Evolutionary conservation across 2,113 vertebrate genomes (phyloP).

Genomic region (Diphyllodes magnificus): DNA sequence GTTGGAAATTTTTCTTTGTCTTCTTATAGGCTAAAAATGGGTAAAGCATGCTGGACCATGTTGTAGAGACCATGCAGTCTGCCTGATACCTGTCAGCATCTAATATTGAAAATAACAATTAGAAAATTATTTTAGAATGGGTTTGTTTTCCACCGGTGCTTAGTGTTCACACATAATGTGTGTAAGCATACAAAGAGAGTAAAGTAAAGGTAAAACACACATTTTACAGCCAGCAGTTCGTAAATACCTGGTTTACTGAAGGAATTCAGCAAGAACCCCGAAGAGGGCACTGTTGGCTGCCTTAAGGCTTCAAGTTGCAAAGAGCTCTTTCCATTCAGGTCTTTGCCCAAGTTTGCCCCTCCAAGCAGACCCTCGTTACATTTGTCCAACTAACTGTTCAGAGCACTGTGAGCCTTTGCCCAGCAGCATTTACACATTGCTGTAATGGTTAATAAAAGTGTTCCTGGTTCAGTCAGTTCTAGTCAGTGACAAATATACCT

Average conservation of each 20-base stretch:
- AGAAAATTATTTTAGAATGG: background rate
- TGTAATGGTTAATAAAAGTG: background rate
- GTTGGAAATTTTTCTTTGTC: fast-evolving
- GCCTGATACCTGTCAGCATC: background rate
- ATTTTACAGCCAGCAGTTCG: background rate
- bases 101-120: background rate
- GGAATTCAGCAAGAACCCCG: background rate
- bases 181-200: background rate
- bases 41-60: fast-evolving
- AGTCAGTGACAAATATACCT: background rate
- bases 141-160: background rate
- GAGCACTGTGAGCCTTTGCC: background rate
- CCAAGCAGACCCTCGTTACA: fast-evolving
- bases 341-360: background rate
- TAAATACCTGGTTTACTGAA: background rate
- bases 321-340: fast-evolving
- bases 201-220: background rate
- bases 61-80: background rate
- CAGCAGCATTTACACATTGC: fast-evolving
- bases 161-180: background rate
- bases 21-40: background rate
- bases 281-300: conserved; percentile 36
- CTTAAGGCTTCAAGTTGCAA: background rate
- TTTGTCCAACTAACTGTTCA: background rate
- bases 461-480: background rate